Evolutionary conservation across 2,888 invertebrate species (phyloP), one percentile per base, ranked within the genome.

Genomic region (Flexamia atlantica): DNA sequence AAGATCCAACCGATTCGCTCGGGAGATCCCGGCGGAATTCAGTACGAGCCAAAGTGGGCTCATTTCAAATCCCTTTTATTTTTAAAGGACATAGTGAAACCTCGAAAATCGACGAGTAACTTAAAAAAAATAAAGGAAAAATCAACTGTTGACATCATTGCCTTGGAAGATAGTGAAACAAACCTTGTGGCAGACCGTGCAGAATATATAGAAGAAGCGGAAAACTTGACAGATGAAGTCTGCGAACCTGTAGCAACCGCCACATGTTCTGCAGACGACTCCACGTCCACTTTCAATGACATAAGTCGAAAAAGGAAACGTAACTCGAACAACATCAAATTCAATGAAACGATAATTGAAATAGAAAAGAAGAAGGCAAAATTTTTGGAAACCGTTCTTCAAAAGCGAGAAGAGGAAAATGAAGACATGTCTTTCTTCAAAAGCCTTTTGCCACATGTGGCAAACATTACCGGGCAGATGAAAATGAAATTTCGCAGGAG

Each of bases 351-450:
- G 17, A 60, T 79, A 1, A 57, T 83, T 9, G 79, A 80, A 30
- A 60, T 80, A n/a, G 50, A 83, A 60, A 4, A 83, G 32, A 36
- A 80, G 76, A 83, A 83, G 40, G 25, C 60, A 36, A 42, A 68
- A 5, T 60, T 80, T 20, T 76, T 80, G 7, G 7, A 68, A 68
- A 83, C 20, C 76, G 80, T 46, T n/a, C 36, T 83, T 28, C 83
- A 83, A 17, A 28, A 42, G 20, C 32, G 42, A 80, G 5, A 36
- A 36, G 36, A 36, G 9, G 80, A 83, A 60, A 83, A 80, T 79
- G 79, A 79, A 20, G 84, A 84, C 70, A 42, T 84, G 36, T 17
- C 81, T 42, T 84, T 84, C 70, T 81, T 84, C 53, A 36, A 70
- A 46, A 84, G 81, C 46, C 81, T 84, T 9, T n/a, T 84, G 14